A percentile compares a stretch with the other conserved stretches of the same genome.
phyloP scores from a whole-genome alignment of 2,797 vertebrate genomes.

The Alosa sapidissima region DNA sequence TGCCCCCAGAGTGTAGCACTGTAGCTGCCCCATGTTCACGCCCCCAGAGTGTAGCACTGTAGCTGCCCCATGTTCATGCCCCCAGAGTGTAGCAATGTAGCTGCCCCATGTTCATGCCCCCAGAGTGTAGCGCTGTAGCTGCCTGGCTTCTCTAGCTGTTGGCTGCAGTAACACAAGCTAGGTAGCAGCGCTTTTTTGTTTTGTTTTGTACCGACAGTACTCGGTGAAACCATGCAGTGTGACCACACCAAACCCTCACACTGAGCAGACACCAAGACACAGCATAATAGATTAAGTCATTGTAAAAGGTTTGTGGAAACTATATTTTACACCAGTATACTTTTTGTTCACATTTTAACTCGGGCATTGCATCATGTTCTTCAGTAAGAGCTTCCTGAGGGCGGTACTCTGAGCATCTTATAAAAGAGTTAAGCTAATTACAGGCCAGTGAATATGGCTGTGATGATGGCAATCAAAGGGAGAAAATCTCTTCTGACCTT shows the following conservation, averaged over 20 bases:
- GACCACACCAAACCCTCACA: not conserved
- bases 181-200: too few species aligned
- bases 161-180: too few species aligned
- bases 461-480: slow-evolving; percentile 48
- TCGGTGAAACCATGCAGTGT: not conserved
- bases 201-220: too few species aligned
- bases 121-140: too few species aligned
- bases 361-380: slow-evolving; percentile 8
- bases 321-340: not conserved
- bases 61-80: too few species aligned
- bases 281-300: not conserved
- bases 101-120: too few species aligned
- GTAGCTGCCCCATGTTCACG: too few species aligned
- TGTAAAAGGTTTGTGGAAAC: not conserved
- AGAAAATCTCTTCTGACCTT: slow-evolving; percentile 51
- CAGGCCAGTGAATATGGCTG: slow-evolving; percentile 30
- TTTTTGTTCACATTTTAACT: not conserved
- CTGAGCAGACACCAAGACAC: not conserved
- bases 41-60: too few species aligned
- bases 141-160: too few species aligned
- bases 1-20: too few species aligned
- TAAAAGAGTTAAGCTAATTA: not conserved
- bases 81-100: too few species aligned
- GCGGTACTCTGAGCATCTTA: not conserved
- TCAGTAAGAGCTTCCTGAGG: not conserved